phyloP scores from a whole-genome alignment of 2,113 vertebrate species.

The Xiphias gladius region DNA sequence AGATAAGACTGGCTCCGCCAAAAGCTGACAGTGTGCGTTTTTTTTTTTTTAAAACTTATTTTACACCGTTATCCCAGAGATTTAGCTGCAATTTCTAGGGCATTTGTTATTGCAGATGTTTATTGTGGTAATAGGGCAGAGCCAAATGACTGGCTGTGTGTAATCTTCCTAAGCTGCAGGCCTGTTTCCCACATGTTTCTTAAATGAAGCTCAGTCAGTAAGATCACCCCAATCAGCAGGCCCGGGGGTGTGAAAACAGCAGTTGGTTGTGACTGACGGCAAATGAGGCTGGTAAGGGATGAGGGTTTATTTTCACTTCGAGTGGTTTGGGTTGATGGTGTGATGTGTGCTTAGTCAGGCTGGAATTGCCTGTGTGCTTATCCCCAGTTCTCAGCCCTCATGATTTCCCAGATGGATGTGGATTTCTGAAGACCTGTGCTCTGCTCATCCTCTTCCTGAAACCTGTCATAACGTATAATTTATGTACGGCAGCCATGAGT shows the following conservation, averaged over 20 bases:
- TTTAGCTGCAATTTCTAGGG: constrained; percentile 35
- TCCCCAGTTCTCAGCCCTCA: constrained; percentile 30
- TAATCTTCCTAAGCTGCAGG: constrained; percentile 27
- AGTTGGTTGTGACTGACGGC: constrained; percentile 48
- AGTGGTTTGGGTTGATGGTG: constrained; percentile 53
- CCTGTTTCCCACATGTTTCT: constrained; percentile 58
- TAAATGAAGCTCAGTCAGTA: constrained; percentile 54
- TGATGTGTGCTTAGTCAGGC: constrained; percentile 54
- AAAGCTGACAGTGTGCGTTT: constrained; percentile 17
- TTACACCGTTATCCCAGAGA: constrained; percentile 5
- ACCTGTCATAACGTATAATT: constrained; percentile 28
- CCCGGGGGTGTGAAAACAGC: constrained; percentile 44
- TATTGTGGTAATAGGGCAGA: constrained; percentile 53
- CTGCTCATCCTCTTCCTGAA: constrained; percentile 2
- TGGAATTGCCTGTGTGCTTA: constrained; percentile 55
- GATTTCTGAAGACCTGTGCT: constrained; percentile 17
- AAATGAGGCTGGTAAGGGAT: constrained; percentile 54
- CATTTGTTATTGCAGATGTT: constrained; percentile 57
- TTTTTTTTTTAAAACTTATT: background rate
- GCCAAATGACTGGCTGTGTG: constrained; percentile 27
- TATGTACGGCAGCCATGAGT: constrained; percentile 26
- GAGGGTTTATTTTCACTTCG: constrained; percentile 54
- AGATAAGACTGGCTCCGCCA: constrained; percentile 25
- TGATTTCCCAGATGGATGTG: constrained; percentile 64
- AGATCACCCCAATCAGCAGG: constrained; percentile 62